phyloP scores from a whole-genome alignment of 1,140 invertebrate species.

The Asbolus verrucosus region DNA sequence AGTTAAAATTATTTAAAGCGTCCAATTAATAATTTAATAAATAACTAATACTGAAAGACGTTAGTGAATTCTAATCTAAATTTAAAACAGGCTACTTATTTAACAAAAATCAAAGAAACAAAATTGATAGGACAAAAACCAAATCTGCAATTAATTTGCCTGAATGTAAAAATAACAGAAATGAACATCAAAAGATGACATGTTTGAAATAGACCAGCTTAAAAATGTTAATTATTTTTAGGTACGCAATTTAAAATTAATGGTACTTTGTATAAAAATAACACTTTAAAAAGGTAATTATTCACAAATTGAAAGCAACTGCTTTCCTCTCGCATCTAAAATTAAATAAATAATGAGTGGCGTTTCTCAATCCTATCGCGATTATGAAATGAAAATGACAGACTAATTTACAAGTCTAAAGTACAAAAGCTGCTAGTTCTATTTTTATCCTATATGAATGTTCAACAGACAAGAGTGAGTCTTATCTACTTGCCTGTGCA shows the following conservation, averaged over 20 bases:
- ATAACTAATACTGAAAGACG: slow-evolving; percentile 16
- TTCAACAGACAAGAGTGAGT: slow-evolving; percentile 45
- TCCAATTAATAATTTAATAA: slow-evolving; percentile 19
- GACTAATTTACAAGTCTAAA: slow-evolving; percentile 56
- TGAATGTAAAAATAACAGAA: slow-evolving; percentile 11
- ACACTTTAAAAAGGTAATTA: slow-evolving; percentile 49
- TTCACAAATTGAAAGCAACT: slow-evolving; percentile 32
- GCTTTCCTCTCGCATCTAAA: slow-evolving; percentile 43
- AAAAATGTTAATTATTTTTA: slow-evolving; percentile 3
- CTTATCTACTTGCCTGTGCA: slow-evolving; percentile 42
- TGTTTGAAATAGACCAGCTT: slow-evolving; percentile 16
- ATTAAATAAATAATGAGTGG: slow-evolving; percentile 45
- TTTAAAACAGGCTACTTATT: slow-evolving; percentile 55
- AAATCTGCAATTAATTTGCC: slow-evolving; percentile 11
- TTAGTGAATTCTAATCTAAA: slow-evolving; percentile 46
- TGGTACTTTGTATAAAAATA: slow-evolving; percentile 54
- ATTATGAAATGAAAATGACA: slow-evolving; percentile 48
- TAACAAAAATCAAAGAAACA: slow-evolving; percentile 41
- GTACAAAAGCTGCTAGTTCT: slow-evolving; percentile 59
- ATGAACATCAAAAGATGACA: neutral
- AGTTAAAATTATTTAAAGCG: slow-evolving; percentile 10
- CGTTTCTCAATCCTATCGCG: slow-evolving; percentile 48
- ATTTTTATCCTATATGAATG: slow-evolving; percentile 47
- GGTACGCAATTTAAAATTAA: slow-evolving; percentile 25
- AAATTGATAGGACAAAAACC: slow-evolving; percentile 22